Conservation (phyloP, 2,888 invertebrate genomes). For the Tetramorium bicarinatum region DNA sequence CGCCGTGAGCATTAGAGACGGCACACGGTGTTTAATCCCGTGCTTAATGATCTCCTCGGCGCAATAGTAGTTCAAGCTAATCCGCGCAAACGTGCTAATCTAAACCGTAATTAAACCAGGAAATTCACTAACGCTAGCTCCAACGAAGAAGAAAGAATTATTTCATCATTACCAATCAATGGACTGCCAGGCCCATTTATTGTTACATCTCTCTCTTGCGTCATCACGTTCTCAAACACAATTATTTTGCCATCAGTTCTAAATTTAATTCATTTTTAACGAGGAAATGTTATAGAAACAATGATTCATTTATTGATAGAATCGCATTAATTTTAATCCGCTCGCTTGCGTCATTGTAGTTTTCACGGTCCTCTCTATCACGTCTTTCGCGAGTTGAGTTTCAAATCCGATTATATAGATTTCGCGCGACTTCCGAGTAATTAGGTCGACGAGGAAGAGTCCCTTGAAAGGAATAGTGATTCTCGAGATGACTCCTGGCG, state of each 20-base stretch:
- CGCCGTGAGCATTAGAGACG: slow-evolving; percentile 60
- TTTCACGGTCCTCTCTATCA: neutral
- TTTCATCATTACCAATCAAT: neutral
- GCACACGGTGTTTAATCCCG: slow-evolving; percentile 62
- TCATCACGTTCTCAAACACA: neutral
- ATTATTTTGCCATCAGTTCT: neutral
- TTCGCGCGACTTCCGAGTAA: neutral
- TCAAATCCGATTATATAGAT: slow-evolving; percentile 13
- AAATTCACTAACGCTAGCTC: neutral
- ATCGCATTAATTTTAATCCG: neutral
- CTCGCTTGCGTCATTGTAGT: neutral
- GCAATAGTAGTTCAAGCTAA: slow-evolving; percentile 45
- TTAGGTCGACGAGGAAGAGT: slow-evolving; percentile 10
- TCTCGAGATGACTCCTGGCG: slow-evolving; percentile 14
- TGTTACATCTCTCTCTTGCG: neutral
- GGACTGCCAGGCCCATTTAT: neutral
- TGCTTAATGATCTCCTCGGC: slow-evolving; percentile 66
- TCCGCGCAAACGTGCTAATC: slow-evolving; percentile 40
- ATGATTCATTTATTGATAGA: neutral
- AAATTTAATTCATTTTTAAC: neutral
- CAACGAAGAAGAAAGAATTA: neutral
- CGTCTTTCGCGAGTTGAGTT: neutral
- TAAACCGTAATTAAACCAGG: slow-evolving; percentile 14
- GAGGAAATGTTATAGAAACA: neutral
- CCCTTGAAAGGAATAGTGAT: slow-evolving; percentile 28